Evolutionary conservation across 2,888 invertebrate genomes (phyloP).

Genomic region (Acanthoscelides obtectus): DNA sequence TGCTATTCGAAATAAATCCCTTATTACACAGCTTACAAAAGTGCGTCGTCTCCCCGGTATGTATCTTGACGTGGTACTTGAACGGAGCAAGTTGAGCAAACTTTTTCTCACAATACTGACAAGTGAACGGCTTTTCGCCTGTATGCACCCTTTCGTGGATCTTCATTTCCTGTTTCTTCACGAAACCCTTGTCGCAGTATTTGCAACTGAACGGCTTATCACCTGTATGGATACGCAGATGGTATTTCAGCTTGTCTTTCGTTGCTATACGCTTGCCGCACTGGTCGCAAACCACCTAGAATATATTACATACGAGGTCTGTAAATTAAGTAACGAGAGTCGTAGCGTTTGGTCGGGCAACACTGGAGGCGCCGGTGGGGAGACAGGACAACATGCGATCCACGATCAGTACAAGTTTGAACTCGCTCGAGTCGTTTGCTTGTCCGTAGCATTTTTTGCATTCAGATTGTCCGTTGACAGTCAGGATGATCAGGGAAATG

Average conservation of each 20-base stretch:
- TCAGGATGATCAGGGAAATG: constrained; percentile 36
- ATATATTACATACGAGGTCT: no score
- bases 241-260: constrained; percentile 35
- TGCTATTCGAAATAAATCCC: constrained; percentile 28
- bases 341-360: no score
- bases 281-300: constrained; percentile 35
- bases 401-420: no score
- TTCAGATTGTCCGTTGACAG: no score
- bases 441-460: no score
- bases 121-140: constrained; percentile 39
- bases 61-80: constrained; percentile 28
- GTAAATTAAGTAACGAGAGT: no score
- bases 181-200: constrained; percentile 50
- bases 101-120: constrained; percentile 32
- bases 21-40: constrained; percentile 30
- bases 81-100: constrained; percentile 32
- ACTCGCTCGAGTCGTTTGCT: no score
- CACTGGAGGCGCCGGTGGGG: constrained; percentile 25
- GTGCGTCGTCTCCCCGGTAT: constrained; percentile 23
- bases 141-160: constrained; percentile 40
- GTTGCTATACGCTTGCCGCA: constrained; percentile 39
- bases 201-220: constrained; percentile 48
- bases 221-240: constrained; percentile 48
- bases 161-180: constrained; percentile 36
- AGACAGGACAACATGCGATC: constrained; percentile 46